Conservation (phyloP, 2,797 vertebrate species). For the Agapornis canus region DNA sequence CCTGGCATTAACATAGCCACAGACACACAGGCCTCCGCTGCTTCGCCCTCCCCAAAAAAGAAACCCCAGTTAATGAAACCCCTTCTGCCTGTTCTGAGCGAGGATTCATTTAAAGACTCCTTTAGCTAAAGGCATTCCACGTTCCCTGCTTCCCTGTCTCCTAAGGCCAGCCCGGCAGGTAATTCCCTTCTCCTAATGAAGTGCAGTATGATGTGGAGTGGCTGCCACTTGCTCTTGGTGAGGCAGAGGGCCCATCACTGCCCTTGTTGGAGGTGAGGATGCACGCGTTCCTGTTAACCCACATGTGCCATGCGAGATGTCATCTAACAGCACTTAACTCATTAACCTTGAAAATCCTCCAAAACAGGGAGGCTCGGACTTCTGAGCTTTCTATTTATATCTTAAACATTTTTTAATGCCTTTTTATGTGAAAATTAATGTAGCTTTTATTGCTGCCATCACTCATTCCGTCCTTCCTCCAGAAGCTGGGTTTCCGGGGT, state of each 20-base stretch:
- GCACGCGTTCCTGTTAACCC: not conserved
- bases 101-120: not conserved
- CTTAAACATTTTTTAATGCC: conserved; percentile 49
- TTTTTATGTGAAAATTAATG: conserved; percentile 69
- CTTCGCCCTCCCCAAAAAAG: conserved; percentile 42
- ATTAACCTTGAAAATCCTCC: conserved; percentile 50
- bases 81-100: conserved; percentile 12
- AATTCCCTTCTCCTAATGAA: not conserved
- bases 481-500: not conserved
- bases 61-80: conserved; percentile 19
- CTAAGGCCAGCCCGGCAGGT: not conserved
- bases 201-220: rapidly evolving
- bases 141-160: not conserved
- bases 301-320: not conserved
- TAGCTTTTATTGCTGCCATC: conserved; percentile 59
- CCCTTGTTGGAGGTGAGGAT: not conserved
- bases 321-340: conserved; percentile 29
- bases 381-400: conserved; percentile 54
- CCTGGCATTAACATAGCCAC: conserved; percentile 90
- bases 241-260: not conserved
- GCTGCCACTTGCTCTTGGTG: not conserved
- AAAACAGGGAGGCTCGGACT: conserved; percentile 19
- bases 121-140: not conserved
- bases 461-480: not conserved
- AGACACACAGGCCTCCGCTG: conserved; percentile 81